Percentiles rank a stretch among this genome's conserved stretches.
Conservation (phyloP, 1,140 invertebrate genomes). For the Daktulosphaira vitifoliae region DNA sequence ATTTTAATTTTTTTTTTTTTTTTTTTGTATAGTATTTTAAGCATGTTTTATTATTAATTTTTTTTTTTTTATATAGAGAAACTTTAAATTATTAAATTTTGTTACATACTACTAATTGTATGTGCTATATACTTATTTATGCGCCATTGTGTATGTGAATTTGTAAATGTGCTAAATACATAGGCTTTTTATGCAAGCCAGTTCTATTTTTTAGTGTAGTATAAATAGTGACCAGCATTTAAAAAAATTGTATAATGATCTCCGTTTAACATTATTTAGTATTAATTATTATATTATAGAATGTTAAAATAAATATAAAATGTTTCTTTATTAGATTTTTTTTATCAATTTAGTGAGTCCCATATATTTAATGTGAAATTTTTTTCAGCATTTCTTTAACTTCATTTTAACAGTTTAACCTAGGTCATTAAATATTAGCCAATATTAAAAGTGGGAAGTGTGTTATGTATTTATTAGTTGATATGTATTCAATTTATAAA, state of each 20-base stretch:
- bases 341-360: not conserved
- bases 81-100: slow-evolving; percentile 22
- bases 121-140: not conserved
- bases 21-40: slow-evolving; percentile 16
- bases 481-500: slow-evolving; percentile 18
- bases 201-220: slow-evolving; percentile 5
- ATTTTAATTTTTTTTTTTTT: not conserved
- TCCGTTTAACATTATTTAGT: slow-evolving; percentile 15
- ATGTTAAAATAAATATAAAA: not conserved
- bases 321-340: not conserved
- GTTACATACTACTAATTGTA: not conserved
- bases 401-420: not conserved
- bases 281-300: slow-evolving; percentile 9
- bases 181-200: not conserved
- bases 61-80: slow-evolving; percentile 9
- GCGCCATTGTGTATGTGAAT: not conserved
- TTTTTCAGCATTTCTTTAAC: not conserved
- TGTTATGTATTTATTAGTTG: slow-evolving; percentile 1
- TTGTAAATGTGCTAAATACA: slow-evolving; percentile 7
- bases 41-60: slow-evolving; percentile 23
- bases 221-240: not conserved
- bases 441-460: not conserved
- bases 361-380: not conserved
- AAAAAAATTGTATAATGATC: slow-evolving; percentile 21
- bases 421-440: not conserved